Evolutionary conservation across 2,113 vertebrate species (phyloP).

Genomic region (Sakesphorus luctuosus): DNA sequence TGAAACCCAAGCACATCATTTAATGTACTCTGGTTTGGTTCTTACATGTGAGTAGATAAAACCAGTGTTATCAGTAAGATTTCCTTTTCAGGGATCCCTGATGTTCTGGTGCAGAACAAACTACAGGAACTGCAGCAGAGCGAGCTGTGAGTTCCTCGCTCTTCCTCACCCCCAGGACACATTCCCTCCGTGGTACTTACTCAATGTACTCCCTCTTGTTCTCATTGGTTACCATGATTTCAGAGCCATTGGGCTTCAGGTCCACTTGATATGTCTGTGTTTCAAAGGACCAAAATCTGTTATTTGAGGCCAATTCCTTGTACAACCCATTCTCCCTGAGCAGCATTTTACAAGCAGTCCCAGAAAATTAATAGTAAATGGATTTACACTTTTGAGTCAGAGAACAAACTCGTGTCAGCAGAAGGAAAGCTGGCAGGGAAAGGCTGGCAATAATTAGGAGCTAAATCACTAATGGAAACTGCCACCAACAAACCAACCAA

Average conservation of each 20-base stretch:
- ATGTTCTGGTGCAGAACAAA: too few relatives aligned
- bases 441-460: not conserved
- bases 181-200: conserved; percentile 59
- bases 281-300: not conserved
- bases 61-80: not conserved
- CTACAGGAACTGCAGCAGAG: not conserved
- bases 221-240: conserved; percentile 97
- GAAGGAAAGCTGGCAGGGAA: not conserved
- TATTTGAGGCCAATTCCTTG: not conserved
- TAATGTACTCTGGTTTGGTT: not conserved
- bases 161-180: not conserved
- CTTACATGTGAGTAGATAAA: not conserved
- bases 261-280: conserved; percentile 96
- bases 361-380: not conserved
- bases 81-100: not conserved
- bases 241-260: conserved; percentile 94
- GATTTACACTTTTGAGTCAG: not conserved
- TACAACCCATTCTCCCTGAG: not conserved
- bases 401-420: not conserved
- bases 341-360: not conserved
- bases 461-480: not conserved
- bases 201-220: conserved; percentile 99
- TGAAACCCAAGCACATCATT: not conserved
- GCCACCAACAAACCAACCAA: too few relatives aligned
- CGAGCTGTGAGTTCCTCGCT: not conserved